A percentile compares a stretch with the other conserved stretches of the same genome.
These are phyloP conservation scores for Alces alces DNA, from an alignment of 2,113 vertebrate species.

Conservation along the genomic window DNA sequence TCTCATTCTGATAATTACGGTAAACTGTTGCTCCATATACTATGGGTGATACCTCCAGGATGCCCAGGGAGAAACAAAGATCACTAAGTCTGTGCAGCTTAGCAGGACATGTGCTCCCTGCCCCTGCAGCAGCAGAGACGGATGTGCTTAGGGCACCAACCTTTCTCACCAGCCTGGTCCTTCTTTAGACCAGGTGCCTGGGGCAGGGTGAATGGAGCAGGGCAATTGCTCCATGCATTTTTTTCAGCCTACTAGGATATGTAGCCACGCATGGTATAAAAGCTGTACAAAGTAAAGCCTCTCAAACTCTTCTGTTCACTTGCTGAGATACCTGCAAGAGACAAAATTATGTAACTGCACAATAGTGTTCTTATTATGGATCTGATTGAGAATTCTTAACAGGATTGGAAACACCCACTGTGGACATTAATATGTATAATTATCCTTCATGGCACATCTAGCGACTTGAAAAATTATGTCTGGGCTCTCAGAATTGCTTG, in stretches of 20 bases:
- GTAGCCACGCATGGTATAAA: background rate
- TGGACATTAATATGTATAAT: conserved; percentile 36
- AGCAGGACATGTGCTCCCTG: background rate
- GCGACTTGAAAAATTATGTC: background rate
- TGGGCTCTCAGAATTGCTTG: background rate
- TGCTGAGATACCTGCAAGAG: background rate
- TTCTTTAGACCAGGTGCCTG: background rate
- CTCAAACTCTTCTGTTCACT: background rate
- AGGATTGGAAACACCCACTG: conserved; percentile 28
- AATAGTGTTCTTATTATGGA: conserved; percentile 17
- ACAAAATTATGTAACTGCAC: background rate
- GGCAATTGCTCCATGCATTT: background rate
- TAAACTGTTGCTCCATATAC: background rate
- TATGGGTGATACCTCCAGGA: background rate
- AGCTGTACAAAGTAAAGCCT: background rate
- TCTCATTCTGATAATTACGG: background rate
- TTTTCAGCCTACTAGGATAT: background rate
- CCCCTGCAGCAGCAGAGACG: background rate
- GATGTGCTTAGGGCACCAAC: background rate
- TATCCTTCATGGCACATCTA: background rate
- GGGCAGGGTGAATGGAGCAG: background rate
- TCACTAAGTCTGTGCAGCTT: background rate
- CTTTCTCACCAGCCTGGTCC: background rate
- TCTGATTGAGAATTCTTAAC: conserved; percentile 38
- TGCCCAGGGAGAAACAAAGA: background rate